phyloP scores from a whole-genome alignment of 2,888 invertebrate genomes.

The Papilio protenor region DNA sequence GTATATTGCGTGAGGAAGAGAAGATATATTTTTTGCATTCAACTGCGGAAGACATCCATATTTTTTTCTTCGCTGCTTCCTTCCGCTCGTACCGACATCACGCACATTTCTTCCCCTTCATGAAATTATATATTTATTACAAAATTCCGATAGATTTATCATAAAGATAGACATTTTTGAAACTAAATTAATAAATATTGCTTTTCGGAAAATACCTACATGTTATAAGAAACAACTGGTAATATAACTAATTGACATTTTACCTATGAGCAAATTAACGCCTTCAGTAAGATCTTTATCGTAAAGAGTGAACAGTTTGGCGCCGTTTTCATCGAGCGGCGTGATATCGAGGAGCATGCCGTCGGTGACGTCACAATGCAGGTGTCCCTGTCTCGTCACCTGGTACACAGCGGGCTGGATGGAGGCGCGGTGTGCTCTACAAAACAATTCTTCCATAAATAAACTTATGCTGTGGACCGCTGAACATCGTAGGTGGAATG shows the following conservation, averaged over 20 bases:
- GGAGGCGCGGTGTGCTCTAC: conserved; percentile 83
- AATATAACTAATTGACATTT: conserved; percentile 19
- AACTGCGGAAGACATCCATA: conserved; percentile 54
- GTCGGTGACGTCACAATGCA: conserved; percentile 88
- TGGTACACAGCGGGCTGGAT: conserved; percentile 87
- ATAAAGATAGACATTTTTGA: neutral
- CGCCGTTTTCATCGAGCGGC: conserved; percentile 86
- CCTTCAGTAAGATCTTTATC: conserved; percentile 90
- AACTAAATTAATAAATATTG: neutral
- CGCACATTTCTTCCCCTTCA: conserved; percentile 48
- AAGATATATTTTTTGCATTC: conserved; percentile 43
- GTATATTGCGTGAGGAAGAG: conserved; percentile 35
- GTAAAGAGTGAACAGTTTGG: conserved; percentile 88
- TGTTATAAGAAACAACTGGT: neutral
- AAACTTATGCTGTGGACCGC: conserved; percentile 37
- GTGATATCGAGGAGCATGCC: conserved; percentile 88
- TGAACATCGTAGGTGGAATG: conserved; percentile 26
- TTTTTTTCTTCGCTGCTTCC: conserved; percentile 53
- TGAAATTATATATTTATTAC: conserved; percentile 34
- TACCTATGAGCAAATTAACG: conserved; percentile 89
- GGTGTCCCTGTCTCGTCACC: conserved; percentile 88
- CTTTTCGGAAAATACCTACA: neutral
- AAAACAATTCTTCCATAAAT: conserved; percentile 47
- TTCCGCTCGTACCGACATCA: conserved; percentile 50
- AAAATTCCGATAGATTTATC: neutral